Evolutionary conservation across 1,140 invertebrate species (phyloP), one percentile per base, ranked within the genome.

Genomic region (Drosophila truncata): DNA sequence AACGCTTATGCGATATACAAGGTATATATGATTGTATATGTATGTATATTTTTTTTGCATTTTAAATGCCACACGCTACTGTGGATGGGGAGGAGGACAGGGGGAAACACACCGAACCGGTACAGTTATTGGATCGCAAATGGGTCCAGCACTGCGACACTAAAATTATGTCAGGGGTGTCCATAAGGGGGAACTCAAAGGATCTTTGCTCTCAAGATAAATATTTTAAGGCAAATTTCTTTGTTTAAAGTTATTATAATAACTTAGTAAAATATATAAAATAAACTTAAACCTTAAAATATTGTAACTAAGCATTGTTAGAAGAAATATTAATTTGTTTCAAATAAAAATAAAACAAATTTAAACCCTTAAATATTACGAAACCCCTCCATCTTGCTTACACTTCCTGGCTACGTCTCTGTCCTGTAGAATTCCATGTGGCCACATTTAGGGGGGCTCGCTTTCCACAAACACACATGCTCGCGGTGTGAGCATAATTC

Each of bases 41-140:
- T 18, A 11, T 20, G 6, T 18, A 3, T 63, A n/a, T 18, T 59
- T 59, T 60, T 69, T 72, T 74, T 62, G 62, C 73, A 73, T 66
- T 79, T 72, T 73, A 64, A 79, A 73, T 79, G 75, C 63, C 64
- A 63, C 77, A 79, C 75, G 77, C 60, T 79, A 60, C 74, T 29
- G 35, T 1, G 18, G 4, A 6, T 13, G 11, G 50, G 8, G 49
- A 20, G 46, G 37, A 29, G 23, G 3, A 14, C 13, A 3, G 44
- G 44, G 13, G 4, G 7, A 52, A 35, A 54, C 50, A 66, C 20
- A 31, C 25, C 23, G 46, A 75, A 76, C 73, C 73, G 74, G 63
- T 78, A 78, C 63, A 78, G 49, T 62, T 62, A 78, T 76, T 71
- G 52, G 20, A 23, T 23, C 31, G 20, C 31, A 71, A 71, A 72